Evolutionary conservation across 2,888 invertebrate genomes (phyloP).

Genomic region (Cataglyphis rosenhaueri): DNA sequence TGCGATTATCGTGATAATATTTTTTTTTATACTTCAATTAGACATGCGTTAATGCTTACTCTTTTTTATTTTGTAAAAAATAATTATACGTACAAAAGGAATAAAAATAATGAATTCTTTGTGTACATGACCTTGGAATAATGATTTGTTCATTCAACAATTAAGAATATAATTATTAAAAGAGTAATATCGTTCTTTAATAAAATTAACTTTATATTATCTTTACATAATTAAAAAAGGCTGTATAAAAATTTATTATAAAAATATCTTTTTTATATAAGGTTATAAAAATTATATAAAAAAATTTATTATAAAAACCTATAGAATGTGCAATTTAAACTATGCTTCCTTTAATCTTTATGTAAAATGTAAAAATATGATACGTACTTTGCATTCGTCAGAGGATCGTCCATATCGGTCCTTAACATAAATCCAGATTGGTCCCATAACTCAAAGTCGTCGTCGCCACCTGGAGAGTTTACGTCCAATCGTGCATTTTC

Average conservation of each 20-base stretch:
- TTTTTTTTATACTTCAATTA: constrained; percentile 8
- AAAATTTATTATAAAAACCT: no score
- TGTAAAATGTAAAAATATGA: constrained; percentile 14
- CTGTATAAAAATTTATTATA: no score
- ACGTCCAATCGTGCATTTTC: constrained; percentile 89
- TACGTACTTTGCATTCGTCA: constrained; percentile 78
- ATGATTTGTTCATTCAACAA: not conserved
- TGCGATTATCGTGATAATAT: not conserved
- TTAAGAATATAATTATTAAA: not conserved
- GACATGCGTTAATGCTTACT: not conserved
- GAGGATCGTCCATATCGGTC: constrained; percentile 89
- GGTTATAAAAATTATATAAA: no score
- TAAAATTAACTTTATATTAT: not conserved
- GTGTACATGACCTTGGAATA: not conserved
- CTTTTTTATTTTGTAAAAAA: not conserved
- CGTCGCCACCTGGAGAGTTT: constrained; percentile 87
- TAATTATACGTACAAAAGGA: not conserved
- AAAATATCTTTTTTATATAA: no score
- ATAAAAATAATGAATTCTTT: not conserved
- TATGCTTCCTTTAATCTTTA: not conserved
- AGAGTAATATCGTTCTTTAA: not conserved
- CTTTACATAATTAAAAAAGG: not conserved
- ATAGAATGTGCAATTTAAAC: not conserved
- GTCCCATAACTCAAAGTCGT: constrained; percentile 92
- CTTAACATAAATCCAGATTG: constrained; percentile 91